Evolutionary conservation across 2,113 vertebrate genomes (phyloP).

Genomic region (Mirza zaza): DNA sequence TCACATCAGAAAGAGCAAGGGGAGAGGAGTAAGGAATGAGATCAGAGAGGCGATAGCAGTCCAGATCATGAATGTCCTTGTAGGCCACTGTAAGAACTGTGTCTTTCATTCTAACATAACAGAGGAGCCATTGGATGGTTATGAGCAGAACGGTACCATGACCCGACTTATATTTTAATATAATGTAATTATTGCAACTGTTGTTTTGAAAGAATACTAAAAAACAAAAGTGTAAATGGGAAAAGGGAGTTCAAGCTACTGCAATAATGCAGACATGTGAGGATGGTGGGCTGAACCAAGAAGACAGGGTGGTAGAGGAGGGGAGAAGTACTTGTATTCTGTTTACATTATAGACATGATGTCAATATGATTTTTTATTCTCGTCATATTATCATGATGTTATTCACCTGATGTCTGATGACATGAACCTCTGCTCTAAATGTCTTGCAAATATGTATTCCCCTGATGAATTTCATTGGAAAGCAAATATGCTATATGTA

Average conservation of each 20-base stretch:
- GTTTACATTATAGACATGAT: neutral
- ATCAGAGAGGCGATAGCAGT: no score
- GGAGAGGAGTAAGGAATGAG: neutral
- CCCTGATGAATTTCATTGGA: neutral
- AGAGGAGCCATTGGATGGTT: neutral
- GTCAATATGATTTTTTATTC: neutral
- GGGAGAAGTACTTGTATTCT: neutral
- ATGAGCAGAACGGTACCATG: neutral
- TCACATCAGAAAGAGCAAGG: no score
- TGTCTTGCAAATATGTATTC: neutral
- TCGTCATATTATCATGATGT: neutral
- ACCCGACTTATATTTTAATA: neutral
- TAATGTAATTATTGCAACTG: neutral
- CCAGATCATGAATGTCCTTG: neutral
- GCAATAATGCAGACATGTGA: neutral
- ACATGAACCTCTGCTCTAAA: neutral
- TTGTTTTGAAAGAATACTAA: neutral
- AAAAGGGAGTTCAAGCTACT: neutral
- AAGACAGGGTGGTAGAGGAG: no score
- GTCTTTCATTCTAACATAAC: neutral
- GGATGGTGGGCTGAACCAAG: no score
- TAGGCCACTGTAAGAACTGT: neutral
- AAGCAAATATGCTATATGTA: neutral
- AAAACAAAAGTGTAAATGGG: neutral
- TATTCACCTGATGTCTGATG: neutral